Evolutionary conservation across 2,797 vertebrate species (phyloP).

Genomic region (Acestrorhynchus altus): DNA sequence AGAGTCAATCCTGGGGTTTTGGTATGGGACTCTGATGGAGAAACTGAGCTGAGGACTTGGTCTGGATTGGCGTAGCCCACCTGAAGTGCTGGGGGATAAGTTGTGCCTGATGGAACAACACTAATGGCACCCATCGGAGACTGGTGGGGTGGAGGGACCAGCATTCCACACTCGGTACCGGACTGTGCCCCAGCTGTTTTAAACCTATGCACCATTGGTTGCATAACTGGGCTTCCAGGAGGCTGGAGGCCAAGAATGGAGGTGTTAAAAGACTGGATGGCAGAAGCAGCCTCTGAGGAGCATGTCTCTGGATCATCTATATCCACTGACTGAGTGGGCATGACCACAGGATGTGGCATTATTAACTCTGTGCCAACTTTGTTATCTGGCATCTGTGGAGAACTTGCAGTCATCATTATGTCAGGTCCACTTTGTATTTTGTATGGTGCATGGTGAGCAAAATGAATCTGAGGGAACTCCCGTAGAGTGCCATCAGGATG

Average conservation of each 20-base stretch:
- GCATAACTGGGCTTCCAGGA: constrained; percentile 75
- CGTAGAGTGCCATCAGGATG: constrained; percentile 58
- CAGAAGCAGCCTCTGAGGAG: constrained; percentile 72
- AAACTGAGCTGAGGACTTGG: constrained; percentile 71
- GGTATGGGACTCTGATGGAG: constrained; percentile 75
- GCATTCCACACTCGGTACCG: constrained; percentile 64
- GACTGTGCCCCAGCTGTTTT: constrained; percentile 78
- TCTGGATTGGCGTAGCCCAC: constrained; percentile 70
- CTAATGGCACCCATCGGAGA: constrained; percentile 76
- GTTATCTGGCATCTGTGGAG: constrained; percentile 72
- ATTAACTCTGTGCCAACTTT: constrained; percentile 77
- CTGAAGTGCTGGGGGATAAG: constrained; percentile 43
- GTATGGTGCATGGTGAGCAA: constrained; percentile 83
- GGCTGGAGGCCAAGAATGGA: constrained; percentile 68
- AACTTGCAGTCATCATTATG: constrained; percentile 72
- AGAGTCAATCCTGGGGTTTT: constrained; percentile 63
- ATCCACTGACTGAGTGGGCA: constrained; percentile 67
- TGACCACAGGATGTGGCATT: constrained; percentile 75
- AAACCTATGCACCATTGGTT: constrained; percentile 85
- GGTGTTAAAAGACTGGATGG: constrained; percentile 79
- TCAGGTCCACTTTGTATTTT: constrained; percentile 80
- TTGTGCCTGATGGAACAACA: constrained; percentile 78
- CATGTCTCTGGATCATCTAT: constrained; percentile 81
- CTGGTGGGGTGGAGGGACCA: constrained; percentile 65
- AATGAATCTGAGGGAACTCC: constrained; percentile 80